Percentiles rank a stretch among this genome's conserved stretches.
Conservation (phyloP, 2,113 vertebrate species). For the Pantherophis guttatus region DNA sequence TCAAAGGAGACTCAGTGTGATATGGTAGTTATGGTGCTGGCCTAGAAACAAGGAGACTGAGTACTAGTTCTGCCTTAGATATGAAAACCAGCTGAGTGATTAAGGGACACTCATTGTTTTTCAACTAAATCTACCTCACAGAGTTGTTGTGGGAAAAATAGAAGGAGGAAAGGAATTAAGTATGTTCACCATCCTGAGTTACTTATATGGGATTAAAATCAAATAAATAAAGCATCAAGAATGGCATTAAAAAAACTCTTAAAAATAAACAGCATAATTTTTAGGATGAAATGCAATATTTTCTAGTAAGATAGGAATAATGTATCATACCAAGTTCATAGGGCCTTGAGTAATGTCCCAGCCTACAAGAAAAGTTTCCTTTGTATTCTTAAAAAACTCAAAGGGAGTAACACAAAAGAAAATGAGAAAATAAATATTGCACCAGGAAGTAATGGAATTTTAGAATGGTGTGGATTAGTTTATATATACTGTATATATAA, state of each 20-base stretch:
- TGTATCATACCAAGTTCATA: background rate
- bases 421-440: background rate
- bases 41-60: background rate
- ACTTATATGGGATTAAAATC: background rate
- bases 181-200: background rate
- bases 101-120: background rate
- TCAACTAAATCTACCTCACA: background rate
- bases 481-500: background rate
- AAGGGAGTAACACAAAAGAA: background rate
- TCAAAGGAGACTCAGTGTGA: background rate
- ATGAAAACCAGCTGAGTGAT: background rate
- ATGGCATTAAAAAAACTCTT: background rate
- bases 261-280: background rate
- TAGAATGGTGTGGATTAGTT: background rate
- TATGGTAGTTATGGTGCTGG: background rate
- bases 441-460: background rate
- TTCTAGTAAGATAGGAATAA: background rate
- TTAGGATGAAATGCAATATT: background rate
- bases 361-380: background rate
- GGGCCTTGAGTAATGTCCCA: background rate
- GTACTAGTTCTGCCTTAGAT: background rate
- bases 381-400: background rate
- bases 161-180: background rate
- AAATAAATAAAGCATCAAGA: background rate
- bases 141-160: background rate